Conservation (phyloP, 2,797 vertebrate genomes). For the Halcyon leucocephala region DNA sequence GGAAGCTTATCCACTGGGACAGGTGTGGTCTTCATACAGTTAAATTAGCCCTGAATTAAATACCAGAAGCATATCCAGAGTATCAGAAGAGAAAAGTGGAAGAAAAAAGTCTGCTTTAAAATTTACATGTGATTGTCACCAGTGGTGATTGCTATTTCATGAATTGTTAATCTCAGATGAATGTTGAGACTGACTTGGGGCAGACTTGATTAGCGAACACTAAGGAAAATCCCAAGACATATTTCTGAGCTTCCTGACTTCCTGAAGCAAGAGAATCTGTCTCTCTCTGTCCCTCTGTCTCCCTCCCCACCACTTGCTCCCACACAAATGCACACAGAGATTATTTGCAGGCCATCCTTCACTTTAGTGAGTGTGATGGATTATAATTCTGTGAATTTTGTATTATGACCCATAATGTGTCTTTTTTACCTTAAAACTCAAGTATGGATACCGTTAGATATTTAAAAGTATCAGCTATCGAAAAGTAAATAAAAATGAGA, state of each 20-base stretch:
- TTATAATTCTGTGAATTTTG: neutral
- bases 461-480: neutral
- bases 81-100: neutral
- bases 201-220: neutral
- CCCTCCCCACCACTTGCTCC: neutral
- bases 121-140: neutral
- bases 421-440: neutral
- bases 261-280: neutral
- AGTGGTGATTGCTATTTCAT: neutral
- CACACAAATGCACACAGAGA: neutral
- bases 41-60: neutral
- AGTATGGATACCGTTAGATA: neutral
- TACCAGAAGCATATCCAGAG: neutral
- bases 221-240: neutral
- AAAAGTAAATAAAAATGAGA: neutral
- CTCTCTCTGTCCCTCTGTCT: neutral
- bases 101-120: neutral
- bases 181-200: neutral
- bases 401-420: neutral
- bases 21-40: neutral
- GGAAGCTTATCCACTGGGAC: neutral
- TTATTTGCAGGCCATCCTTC: neutral
- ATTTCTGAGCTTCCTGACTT: neutral
- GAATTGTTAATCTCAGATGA: neutral
- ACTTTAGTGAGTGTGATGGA: neutral